Evolutionary conservation across 1,140 invertebrate species (phyloP), one percentile per base, ranked within the genome.

Genomic region (Choristoneura fumiferana): DNA sequence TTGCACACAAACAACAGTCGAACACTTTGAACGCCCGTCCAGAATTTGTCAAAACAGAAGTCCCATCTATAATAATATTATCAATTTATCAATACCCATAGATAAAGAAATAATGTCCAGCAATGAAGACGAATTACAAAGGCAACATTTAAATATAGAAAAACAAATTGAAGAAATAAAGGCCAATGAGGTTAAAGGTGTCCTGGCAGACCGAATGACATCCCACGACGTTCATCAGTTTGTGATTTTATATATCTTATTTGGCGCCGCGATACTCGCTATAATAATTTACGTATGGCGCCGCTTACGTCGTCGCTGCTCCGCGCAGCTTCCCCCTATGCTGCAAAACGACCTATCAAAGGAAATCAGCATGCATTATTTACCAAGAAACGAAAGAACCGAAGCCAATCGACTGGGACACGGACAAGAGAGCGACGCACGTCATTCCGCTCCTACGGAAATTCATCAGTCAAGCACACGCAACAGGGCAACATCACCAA

Each of bases 31-130:
- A 35, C 13, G 15, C 45, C 6, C 3, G 29, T 33, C 2, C 33
- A 8, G 38, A 64, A 13, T 17, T 58, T 6, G 15, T 36, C 15
- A 39, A 36, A 8, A 14, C 37, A 4, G 17, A n/a, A 9, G 37
- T 58, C 4, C 37, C 61, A 8, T 53, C 57, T 22, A 63, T 63
- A 4, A 62, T 10, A 18, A 57, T 15, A 34, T 53, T 13, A 57
- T 43, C 6, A 34, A 58, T 8, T 12, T 58, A 38, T 35, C 33
- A 10, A 55, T 58, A 36, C 13, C 13, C 4, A 34, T 34, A 34
- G 4, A 34, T 5, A 9, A 34, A 34, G 33, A 34, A 4, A 4
- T 6, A 4, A 12, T 12, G 4, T 14, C 38, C 4, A 10, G 4
- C 4, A 34, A 4, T 34, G 9, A 4, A 4, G 33, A 9, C 33